These are phyloP conservation scores for Cabera pusaria DNA, from an alignment of 2,888 invertebrate genomes.

Conservation along the genomic window DNA sequence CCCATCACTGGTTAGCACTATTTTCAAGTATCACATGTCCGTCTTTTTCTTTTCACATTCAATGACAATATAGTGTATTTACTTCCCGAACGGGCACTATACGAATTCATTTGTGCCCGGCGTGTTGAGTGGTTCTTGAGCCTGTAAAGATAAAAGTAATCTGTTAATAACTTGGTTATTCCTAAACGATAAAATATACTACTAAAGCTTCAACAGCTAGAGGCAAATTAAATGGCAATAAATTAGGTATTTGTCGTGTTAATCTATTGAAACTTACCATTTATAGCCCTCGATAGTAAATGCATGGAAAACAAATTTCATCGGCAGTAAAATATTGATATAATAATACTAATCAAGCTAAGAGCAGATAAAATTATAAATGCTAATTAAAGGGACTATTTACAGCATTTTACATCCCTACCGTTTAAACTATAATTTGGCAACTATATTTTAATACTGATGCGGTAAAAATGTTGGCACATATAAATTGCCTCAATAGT, in stretches of 20 bases:
- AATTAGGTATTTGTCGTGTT: background rate
- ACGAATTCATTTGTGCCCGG: conserved; percentile 92
- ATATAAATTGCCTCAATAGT: conserved; percentile 65
- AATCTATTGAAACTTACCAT: conserved; percentile 64
- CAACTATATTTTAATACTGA: conserved; percentile 81
- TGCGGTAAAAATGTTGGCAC: conserved; percentile 84
- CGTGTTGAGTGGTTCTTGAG: conserved; percentile 91
- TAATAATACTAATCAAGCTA: conserved; percentile 48
- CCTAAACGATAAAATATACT: too few species aligned
- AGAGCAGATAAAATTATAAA: conserved; percentile 54
- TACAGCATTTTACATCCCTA: conserved; percentile 72
- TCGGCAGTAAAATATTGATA: conserved; percentile 54
- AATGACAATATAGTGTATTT: conserved; percentile 76
- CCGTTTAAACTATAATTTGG: conserved; percentile 71
- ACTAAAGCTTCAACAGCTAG: conserved; percentile 31
- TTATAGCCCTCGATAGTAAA: conserved; percentile 70
- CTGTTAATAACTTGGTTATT: too few species aligned
- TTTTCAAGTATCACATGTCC: conserved; percentile 76
- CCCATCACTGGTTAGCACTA: conserved; percentile 75
- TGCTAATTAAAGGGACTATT: conserved; percentile 64
- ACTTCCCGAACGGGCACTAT: conserved; percentile 80
- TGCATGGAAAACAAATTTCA: conserved; percentile 76
- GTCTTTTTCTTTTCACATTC: conserved; percentile 79
- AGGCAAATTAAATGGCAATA: conserved; percentile 19
- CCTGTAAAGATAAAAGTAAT: conserved; percentile 86